Evolutionary conservation across 2,113 vertebrate species (phyloP).

Genomic region (Trematocara variabile): DNA sequence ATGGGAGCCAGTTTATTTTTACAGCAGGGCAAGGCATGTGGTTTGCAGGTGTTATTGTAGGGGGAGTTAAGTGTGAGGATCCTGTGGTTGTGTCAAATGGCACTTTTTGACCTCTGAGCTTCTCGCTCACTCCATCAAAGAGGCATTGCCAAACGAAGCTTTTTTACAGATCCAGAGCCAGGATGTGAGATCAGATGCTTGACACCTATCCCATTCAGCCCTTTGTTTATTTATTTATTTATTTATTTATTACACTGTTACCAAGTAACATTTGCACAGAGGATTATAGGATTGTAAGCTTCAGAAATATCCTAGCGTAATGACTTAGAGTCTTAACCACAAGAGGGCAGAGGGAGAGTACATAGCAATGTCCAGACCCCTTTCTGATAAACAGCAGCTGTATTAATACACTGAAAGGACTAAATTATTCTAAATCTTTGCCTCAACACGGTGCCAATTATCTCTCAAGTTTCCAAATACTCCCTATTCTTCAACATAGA

Average conservation of each 20-base stretch:
- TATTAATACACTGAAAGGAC: neutral
- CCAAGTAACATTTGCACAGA: neutral
- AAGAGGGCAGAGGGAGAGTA: constrained; percentile 23
- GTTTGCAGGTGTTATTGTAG: neutral
- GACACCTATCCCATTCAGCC: neutral
- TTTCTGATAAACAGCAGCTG: neutral
- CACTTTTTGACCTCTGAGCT: neutral
- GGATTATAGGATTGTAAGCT: neutral
- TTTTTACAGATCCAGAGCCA: neutral
- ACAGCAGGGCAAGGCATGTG: neutral
- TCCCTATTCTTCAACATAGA: neutral
- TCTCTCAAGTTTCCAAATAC: neutral
- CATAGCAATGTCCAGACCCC: neutral
- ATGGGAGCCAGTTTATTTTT: neutral
- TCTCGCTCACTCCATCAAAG: neutral
- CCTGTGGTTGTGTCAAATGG: neutral
- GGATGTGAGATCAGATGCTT: neutral
- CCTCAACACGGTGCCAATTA: neutral
- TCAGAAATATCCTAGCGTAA: neutral
- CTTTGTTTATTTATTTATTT: neutral
- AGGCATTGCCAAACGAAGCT: neutral
- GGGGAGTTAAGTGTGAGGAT: neutral
- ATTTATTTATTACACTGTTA: neutral
- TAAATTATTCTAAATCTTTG: neutral
- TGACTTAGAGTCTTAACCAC: neutral